Evolutionary conservation across 2,888 invertebrate species (phyloP), one percentile per base, ranked within the genome.

Genomic region (Rhogogaster chlorosoma): DNA sequence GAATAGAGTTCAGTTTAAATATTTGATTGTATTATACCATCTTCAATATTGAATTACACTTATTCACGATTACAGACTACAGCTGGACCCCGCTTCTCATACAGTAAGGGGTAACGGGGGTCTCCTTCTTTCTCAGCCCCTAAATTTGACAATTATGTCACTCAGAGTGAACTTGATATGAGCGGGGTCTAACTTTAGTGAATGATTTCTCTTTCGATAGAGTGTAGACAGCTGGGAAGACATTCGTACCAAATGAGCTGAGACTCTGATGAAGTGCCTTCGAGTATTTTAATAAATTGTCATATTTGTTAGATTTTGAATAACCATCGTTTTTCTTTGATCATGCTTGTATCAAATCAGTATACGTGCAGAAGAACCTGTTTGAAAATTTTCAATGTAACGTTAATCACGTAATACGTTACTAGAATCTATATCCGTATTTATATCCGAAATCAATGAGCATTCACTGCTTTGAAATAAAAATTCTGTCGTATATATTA

Each of bases 221-320:
- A 83, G 26, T 70, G n/a, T 38, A 15, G 49, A 32, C 45, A 49
- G 22, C 70, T 49, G 49, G 38, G 45, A 83, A 70, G 49, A 70
- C 36, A 70, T 83, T 83, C 18, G 71, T 61, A 73, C 71, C 61
- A 61, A 73, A 57, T 42, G 71, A 75, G 36, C 75, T 85, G 87
- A 87, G 80, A 90, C 89, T 90, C 87, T 89, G 89, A 90, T 87
- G 87, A 91, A 91, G 91, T 91, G 91, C 91, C 91, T 91, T 91
- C 89, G 87, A 88, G 89, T 91, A 91, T 91, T 91, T 91, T 91
- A 90, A 87, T 91, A 91, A 86, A 73, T 42, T 73, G 71, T 42
- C 42, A 42, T 73, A 73, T 73, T 42, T 42, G 22, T 7, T 38
- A 38, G 0, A 38, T 42, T 73, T 45, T 77, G 77, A 53, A 77